These are phyloP conservation scores for Marasmarcha lunaedactyla DNA, from an alignment of 2,888 invertebrate species.

Conservation along the genomic window DNA sequence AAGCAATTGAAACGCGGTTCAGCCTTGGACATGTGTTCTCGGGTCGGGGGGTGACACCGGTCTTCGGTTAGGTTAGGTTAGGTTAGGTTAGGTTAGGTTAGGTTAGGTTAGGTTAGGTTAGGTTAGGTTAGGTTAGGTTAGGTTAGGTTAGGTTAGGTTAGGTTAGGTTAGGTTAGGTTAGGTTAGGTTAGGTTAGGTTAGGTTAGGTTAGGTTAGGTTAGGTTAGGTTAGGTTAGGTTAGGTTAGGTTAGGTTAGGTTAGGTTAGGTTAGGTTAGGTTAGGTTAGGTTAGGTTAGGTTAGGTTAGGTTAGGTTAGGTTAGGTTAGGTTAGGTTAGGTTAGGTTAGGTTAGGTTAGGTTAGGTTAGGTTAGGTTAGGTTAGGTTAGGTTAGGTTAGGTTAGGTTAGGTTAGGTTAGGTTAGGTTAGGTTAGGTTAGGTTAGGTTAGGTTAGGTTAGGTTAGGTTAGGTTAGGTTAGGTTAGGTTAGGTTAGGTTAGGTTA, in stretches of 20 bases:
- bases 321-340: slow-evolving; percentile 19
- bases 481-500: slow-evolving; percentile 3
- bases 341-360: slow-evolving; percentile 19
- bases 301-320: slow-evolving; percentile 19
- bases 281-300: slow-evolving; percentile 18
- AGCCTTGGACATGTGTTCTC: too few relatives aligned
- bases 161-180: slow-evolving; percentile 7
- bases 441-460: slow-evolving; percentile 5
- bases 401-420: slow-evolving; percentile 17
- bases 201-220: slow-evolving; percentile 9
- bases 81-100: slow-evolving; percentile 6
- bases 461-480: slow-evolving; percentile 13
- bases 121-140: slow-evolving; percentile 19
- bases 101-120: slow-evolving; percentile 20
- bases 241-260: slow-evolving; percentile 13
- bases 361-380: slow-evolving; percentile 18
- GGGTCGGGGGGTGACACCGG: too few relatives aligned
- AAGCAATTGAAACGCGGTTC: too few relatives aligned
- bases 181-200: slow-evolving; percentile 8
- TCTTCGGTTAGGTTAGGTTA: slow-evolving; percentile 1
- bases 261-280: slow-evolving; percentile 17
- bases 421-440: slow-evolving; percentile 12
- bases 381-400: slow-evolving; percentile 17
- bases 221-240: slow-evolving; percentile 7
- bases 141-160: slow-evolving; percentile 7